Evolutionary conservation across 2,888 invertebrate species (phyloP).

Genomic region (Stenolophus ochropezus): DNA sequence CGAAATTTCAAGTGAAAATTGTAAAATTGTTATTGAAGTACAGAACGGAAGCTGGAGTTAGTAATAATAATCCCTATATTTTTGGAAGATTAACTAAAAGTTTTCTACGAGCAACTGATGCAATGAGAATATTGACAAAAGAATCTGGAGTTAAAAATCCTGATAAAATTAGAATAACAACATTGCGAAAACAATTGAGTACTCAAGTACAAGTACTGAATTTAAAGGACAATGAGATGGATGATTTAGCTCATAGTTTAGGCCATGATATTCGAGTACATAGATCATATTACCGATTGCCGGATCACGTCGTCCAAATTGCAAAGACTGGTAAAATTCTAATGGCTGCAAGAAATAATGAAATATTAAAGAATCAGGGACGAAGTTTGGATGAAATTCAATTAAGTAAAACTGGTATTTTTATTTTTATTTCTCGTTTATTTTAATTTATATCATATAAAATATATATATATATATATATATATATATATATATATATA

Average conservation of each 20-base stretch:
- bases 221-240: background rate
- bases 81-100: background rate
- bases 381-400: no score
- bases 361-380: no score
- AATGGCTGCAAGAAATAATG: no score
- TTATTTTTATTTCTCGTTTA: no score
- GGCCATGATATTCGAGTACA: background rate
- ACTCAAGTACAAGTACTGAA: background rate
- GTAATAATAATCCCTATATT: background rate
- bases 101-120: constrained; percentile 4
- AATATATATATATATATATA: no score
- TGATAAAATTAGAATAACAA: background rate
- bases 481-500: no score
- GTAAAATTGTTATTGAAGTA: background rate
- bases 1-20: background rate
- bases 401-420: no score
- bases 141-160: no score
- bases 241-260: background rate
- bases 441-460: no score
- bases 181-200: background rate
- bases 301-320: background rate
- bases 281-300: background rate
- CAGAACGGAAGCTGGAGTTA: background rate
- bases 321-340: no score
- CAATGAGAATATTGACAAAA: background rate